Evolutionary conservation across 2,113 vertebrate genomes (phyloP).

Genomic region (Brienomyrus longianalis): DNA sequence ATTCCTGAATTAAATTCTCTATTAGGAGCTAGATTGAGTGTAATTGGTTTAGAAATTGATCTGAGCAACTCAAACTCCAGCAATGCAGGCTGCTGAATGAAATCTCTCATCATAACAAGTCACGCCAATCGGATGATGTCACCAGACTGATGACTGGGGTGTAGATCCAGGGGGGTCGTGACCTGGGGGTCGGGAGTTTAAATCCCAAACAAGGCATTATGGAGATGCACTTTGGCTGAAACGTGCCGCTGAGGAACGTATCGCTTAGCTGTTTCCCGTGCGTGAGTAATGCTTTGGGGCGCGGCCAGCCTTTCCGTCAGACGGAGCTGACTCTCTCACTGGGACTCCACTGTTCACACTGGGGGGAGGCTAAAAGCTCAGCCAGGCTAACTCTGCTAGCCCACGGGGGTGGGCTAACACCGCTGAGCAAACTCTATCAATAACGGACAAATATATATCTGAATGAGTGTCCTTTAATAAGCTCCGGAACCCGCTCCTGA

Average conservation of each 20-base stretch:
- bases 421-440: background rate
- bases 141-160: background rate
- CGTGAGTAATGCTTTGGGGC: conserved; percentile 9
- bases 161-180: background rate
- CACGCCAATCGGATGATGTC: background rate
- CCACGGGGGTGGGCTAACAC: background rate
- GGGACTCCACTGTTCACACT: background rate
- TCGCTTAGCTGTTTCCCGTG: background rate
- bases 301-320: background rate
- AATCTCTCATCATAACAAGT: conserved; percentile 12
- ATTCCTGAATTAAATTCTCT: conserved; percentile 8
- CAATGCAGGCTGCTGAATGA: conserved; percentile 5
- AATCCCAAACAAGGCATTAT: background rate
- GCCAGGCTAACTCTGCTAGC: background rate
- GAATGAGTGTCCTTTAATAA: background rate
- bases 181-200: background rate
- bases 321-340: background rate
- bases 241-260: background rate
- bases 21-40: conserved; percentile 8
- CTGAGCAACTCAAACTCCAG: background rate
- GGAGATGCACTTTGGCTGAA: conserved; percentile 2
- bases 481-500: background rate
- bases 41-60: conserved; percentile 3
- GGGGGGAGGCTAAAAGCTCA: conserved; percentile 12
- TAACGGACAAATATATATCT: background rate